phyloP scores from a whole-genome alignment of 2,888 invertebrate species.

The Cheilosia urbana region DNA sequence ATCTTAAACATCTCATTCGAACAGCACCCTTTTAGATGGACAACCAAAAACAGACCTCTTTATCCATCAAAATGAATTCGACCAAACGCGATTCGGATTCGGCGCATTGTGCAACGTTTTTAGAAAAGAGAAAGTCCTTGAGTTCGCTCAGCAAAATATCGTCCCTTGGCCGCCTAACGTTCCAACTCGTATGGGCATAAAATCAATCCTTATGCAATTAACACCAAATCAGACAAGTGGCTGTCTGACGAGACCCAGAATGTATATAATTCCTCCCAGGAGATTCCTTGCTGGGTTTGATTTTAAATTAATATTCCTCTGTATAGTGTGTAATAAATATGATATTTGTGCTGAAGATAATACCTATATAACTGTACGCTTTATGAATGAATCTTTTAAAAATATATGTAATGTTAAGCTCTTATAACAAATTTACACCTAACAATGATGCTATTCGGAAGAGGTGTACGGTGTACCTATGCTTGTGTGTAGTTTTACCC shows the following conservation, averaged over 20 bases:
- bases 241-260: constrained; percentile 72
- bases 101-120: constrained; percentile 32
- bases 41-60: neutral
- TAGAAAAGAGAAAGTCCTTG: constrained; percentile 32
- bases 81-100: constrained; percentile 22
- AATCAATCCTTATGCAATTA: constrained; percentile 75
- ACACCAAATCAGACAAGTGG: constrained; percentile 75
- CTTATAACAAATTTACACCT: constrained; percentile 16
- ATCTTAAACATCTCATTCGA: neutral
- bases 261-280: constrained; percentile 66
- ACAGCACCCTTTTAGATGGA: neutral
- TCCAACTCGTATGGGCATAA: constrained; percentile 71
- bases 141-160: constrained; percentile 38
- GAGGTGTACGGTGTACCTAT: constrained; percentile 22
- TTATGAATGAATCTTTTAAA: neutral
- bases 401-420: neutral
- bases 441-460: too few relatives aligned
- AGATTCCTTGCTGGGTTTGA: constrained; percentile 41
- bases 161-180: constrained; percentile 46
- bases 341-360: neutral
- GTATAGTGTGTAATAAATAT: neutral
- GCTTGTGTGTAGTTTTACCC: constrained; percentile 30
- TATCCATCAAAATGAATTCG: constrained; percentile 31
- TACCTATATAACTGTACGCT: neutral
- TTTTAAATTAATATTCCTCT: constrained; percentile 35